Conservation (phyloP, 2,888 invertebrate genomes). For the Tinea trinotella region DNA sequence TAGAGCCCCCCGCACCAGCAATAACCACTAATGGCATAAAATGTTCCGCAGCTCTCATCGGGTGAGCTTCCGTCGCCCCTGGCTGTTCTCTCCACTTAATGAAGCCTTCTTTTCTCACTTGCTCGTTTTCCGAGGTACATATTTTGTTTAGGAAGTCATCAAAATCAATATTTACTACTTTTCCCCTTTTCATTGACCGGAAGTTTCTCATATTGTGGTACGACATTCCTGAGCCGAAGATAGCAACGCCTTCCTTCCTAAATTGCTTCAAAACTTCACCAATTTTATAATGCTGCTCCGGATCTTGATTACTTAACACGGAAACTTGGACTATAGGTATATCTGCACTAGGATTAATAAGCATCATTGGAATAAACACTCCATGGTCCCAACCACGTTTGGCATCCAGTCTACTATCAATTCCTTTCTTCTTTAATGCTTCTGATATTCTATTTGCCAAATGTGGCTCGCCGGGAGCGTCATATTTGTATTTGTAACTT, state of each 20-base stretch:
- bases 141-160: conserved; percentile 29
- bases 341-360: conserved; percentile 36
- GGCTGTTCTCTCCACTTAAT: conserved; percentile 29
- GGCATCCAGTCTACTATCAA: conserved; percentile 31
- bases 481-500: conserved; percentile 34
- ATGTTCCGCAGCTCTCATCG: conserved; percentile 35
- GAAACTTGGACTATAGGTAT: conserved; percentile 40
- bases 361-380: conserved; percentile 43
- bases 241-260: conserved; percentile 34
- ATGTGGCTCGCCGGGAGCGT: conserved; percentile 31
- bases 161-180: no score
- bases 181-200: conserved; percentile 27
- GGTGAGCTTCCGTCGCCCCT: conserved; percentile 32
- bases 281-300: conserved; percentile 32
- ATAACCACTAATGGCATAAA: conserved; percentile 40
- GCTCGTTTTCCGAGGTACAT: conserved; percentile 26
- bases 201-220: conserved; percentile 32
- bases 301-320: conserved; percentile 34
- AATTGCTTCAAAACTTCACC: conserved; percentile 35
- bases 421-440: conserved; percentile 32
- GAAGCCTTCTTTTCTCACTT: conserved; percentile 23
- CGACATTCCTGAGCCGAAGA: conserved; percentile 40
- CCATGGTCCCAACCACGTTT: conserved; percentile 44
- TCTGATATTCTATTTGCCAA: conserved; percentile 33
- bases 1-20: conserved; percentile 33